Evolutionary conservation across 2,113 vertebrate genomes (phyloP), one percentile per base, ranked within the genome.

Genomic region (Bufo gargarizans): DNA sequence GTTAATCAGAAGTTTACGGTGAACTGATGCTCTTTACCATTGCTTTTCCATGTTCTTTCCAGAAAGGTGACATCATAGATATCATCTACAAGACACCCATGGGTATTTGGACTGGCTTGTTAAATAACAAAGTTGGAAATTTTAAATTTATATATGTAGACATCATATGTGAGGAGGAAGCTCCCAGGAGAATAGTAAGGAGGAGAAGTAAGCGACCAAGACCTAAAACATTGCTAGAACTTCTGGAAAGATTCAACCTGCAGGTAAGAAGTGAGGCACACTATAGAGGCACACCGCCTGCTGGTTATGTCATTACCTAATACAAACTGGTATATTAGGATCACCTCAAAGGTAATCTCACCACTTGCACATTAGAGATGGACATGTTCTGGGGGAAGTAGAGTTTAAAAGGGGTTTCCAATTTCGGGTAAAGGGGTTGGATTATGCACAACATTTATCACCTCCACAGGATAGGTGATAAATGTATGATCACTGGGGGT

Each of bases 131-230:
- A 91, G 92, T 96, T 17, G 98, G 98, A 85, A 96, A 94, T 90
- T 99, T 99, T 92, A 99, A 99, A 92, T 99, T 99, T 90, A 97
- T 99, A 92, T 99, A 99, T 0, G 98, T 99, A 89, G 96, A 99
- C 84, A 82, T 96, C 67, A 96, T 93, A 90, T 95, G 85, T 76
- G 94, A 95, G 90, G 95, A 94, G 14, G 95, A 95, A 89, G 58
- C 85, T 2, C 85, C 90, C 49, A 97, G 96, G 91, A 95, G 94
- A 91, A 95, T 95, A 90, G 45, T 76, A 0, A 90, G 90, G 17
- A 91, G 90, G 90, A 92, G 80, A 86, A 95, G 91, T 90, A 94
- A 90, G 85, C 92, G 79, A 53, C 95, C 94, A 82, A 95, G 95
- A 71, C 95, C 96, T 0, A 94, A 95, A 90, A 96, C 96, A 0